phyloP scores from a whole-genome alignment of 1,140 invertebrate species.

The Musca domestica region DNA sequence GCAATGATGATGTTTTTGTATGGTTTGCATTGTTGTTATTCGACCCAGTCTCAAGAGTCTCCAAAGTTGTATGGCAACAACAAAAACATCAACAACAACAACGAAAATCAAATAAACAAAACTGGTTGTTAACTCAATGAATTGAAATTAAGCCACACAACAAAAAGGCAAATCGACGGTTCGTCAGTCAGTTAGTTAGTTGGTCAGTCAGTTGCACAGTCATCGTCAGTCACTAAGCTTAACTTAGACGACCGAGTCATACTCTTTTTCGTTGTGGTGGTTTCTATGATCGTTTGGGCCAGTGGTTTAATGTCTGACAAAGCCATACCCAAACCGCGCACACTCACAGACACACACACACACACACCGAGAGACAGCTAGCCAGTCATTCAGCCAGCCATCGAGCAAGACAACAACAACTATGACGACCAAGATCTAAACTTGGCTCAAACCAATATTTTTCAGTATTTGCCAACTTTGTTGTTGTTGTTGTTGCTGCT shows the following conservation, averaged over 20 bases:
- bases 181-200: neutral
- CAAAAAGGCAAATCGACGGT: neutral
- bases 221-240: neutral
- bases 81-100: neutral
- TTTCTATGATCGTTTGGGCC: neutral
- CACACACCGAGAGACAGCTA: neutral
- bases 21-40: slow-evolving; percentile 1
- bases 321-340: neutral
- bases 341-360: neutral
- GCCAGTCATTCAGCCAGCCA: no score
- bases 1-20: neutral
- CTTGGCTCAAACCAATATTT: no score
- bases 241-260: neutral
- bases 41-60: slow-evolving; percentile 1
- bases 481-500: no score
- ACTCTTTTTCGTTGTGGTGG: neutral
- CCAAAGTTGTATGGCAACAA: neutral
- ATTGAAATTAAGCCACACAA: slow-evolving; percentile 17
- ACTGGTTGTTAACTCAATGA: slow-evolving; percentile 17
- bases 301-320: neutral
- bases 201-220: neutral
- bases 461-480: no score
- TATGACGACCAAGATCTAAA: no score
- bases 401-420: no score
- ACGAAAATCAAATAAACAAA: neutral